A percentile compares a stretch with the other conserved stretches of the same genome.
phyloP scores from a whole-genome alignment of 2,797 vertebrate genomes.

The Oreochromis grahami region DNA sequence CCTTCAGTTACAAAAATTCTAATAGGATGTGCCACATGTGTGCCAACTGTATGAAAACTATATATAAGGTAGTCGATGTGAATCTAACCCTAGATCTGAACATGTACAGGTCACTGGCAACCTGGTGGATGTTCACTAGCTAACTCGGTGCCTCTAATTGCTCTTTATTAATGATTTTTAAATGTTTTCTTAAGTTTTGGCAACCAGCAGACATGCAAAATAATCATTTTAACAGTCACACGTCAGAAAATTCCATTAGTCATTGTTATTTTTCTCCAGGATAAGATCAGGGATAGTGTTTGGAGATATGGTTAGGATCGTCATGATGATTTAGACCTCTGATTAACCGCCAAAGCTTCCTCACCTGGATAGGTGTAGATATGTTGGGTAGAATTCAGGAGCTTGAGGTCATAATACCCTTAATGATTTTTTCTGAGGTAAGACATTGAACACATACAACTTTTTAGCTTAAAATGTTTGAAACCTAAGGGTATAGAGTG shows the following conservation, averaged over 20 bases:
- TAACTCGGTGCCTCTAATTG: not conserved
- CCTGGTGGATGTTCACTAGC: not conserved
- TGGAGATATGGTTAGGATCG: not conserved
- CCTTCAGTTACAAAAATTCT: not conserved
- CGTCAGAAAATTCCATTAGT: fast-evolving
- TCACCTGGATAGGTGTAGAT: not conserved
- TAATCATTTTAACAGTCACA: not conserved
- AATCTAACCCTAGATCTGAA: not conserved
- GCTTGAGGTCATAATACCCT: not conserved
- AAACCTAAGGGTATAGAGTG: fast-evolving
- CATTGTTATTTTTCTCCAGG: not conserved
- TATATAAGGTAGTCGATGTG: not conserved
- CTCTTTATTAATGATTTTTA: not conserved
- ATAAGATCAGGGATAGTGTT: not conserved
- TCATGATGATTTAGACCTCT: not conserved
- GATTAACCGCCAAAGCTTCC: not conserved
- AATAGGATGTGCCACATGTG: not conserved
- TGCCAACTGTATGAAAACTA: not conserved
- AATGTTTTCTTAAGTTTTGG: not conserved
- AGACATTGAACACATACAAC: not conserved
- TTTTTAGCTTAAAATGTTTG: not conserved
- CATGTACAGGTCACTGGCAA: not conserved
- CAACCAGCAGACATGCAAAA: not conserved
- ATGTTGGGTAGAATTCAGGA: not conserved
- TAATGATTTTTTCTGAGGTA: not conserved